Evolutionary conservation across 2,888 invertebrate species (phyloP), one percentile per base, ranked within the genome.

Genomic region (Andrena bucephala): DNA sequence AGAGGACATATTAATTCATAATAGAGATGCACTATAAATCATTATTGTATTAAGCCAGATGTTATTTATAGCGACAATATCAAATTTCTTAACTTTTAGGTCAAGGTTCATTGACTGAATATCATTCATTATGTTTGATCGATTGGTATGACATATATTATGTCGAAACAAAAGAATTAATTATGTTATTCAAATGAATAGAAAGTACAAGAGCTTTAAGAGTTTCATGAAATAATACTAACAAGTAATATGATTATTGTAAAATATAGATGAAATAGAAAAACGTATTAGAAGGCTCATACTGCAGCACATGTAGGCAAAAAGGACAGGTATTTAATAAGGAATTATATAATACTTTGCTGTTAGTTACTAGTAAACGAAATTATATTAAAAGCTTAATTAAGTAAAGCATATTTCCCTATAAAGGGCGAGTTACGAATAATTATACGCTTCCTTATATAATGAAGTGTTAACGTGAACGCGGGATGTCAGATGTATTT

Each of bases 391-490:
- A 29, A 13, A 54, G 36, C 29, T 29, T 3, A 63, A 67, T 79
- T 60, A 73, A 63, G 36, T 60, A 60, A 48, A 66, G 24, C 24
- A 69, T 4, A 69, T 71, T 83, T 75, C 73, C 52, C 54, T 31
- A 65, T 29, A 52, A 70, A 67, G 42, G 68, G 66, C 70, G 16
- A 81, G 4, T 71, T 60, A n/a, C n/a, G 8, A 16, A 31, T 65
- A 67, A 83, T 85, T 68, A 71, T 73, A 74, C 66, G 67, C 68
- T 84, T 85, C 79, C 90, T 92, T 91, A 92, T 76, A 92, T 92
- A 92, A 92, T 92, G 73, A 85, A 84, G 83, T 82, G 62, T 85
- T 85, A 87, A 87, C 79, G 70, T 68, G 80, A 83, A 85, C 73
- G 63, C 69, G 79, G 67, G 65, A 50, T 86, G 77, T 83, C 81